These are phyloP conservation scores for Hipparchia semele DNA, from an alignment of 2,888 invertebrate genomes.

Conservation along the genomic window DNA sequence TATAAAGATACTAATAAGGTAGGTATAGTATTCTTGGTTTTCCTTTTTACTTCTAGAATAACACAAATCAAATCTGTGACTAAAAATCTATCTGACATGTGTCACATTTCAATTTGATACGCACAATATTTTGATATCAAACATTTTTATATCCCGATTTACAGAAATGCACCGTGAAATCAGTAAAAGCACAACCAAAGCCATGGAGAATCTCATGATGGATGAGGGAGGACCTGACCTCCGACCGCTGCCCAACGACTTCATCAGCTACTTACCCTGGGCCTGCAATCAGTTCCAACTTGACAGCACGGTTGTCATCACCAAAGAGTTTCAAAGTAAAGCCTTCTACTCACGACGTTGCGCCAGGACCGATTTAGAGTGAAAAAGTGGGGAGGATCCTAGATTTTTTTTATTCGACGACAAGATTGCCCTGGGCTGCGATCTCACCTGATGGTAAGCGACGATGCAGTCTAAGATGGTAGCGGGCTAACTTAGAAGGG, in stretches of 20 bases:
- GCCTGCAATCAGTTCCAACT: slow-evolving; percentile 52
- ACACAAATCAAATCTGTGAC: too few relatives aligned
- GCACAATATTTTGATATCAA: background rate
- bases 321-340: slow-evolving; percentile 40
- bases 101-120: background rate
- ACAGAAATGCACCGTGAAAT: background rate
- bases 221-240: slow-evolving; percentile 11
- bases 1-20: too few relatives aligned
- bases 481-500: too few relatives aligned
- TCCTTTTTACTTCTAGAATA: too few relatives aligned
- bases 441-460: too few relatives aligned
- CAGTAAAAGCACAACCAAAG: background rate
- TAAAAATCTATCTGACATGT: background rate
- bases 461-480: too few relatives aligned
- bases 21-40: too few relatives aligned
- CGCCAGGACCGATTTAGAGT: too few relatives aligned
- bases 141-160: background rate
- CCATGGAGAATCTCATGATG: slow-evolving; percentile 30
- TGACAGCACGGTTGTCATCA: slow-evolving; percentile 42
- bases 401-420: too few relatives aligned
- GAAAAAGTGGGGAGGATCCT: too few relatives aligned
- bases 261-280: slow-evolving; percentile 56
- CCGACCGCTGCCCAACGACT: slow-evolving; percentile 44
- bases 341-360: background rate
- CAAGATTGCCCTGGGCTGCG: too few relatives aligned